Evolutionary conservation across 2,888 invertebrate genomes (phyloP), one percentile per base, ranked within the genome.

Genomic region (Nasonia oneida): DNA sequence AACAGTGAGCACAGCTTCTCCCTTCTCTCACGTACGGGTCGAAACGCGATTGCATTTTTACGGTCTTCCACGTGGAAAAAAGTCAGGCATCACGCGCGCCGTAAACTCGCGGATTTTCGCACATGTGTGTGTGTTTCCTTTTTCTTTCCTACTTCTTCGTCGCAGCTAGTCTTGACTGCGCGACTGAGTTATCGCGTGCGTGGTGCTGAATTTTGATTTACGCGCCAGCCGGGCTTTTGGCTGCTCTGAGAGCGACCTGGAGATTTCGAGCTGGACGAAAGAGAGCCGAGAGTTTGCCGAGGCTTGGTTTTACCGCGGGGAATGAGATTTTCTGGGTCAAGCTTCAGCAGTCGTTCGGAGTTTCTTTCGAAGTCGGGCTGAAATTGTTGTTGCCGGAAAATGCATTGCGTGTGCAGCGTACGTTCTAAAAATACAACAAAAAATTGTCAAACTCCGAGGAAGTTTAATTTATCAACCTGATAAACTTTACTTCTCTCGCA

Each of bases 151-250:
- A 15, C 18, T 42, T n/a, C 50, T 53, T 39, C 50, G 29, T 39
- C 15, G 39, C 23, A 37, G 29, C 29, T 23, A 18, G 39, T 18
- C 39, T 18, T 18, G 39, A 5, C 33, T 18, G 18, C n/a, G 23
- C 57, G 6, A n/a, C 42, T 23, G 74, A 74, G 74, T 74, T 74
- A 74, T 50, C 74, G 74, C 23, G 14, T 23, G 29, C 67, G 67
- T 67, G 14, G 74, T 10, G 42, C 50, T 74, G 74, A 74, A 74
- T 74, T 74, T 74, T 74, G 74, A 74, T 74, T 74, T 74, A 74
- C 42, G n/a, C 15, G 37, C 8, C 71, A 14, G 3, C n/a, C 14
- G 74, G 4, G 39, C 67, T 67, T 67, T 67, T 33, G 67, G 33
- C 67, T 67, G 14, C 67, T 67, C 29, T 33, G 12, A 33, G 33